Evolutionary conservation across 2,797 vertebrate species (phyloP).

Genomic region (Enteromius anoplus): DNA sequence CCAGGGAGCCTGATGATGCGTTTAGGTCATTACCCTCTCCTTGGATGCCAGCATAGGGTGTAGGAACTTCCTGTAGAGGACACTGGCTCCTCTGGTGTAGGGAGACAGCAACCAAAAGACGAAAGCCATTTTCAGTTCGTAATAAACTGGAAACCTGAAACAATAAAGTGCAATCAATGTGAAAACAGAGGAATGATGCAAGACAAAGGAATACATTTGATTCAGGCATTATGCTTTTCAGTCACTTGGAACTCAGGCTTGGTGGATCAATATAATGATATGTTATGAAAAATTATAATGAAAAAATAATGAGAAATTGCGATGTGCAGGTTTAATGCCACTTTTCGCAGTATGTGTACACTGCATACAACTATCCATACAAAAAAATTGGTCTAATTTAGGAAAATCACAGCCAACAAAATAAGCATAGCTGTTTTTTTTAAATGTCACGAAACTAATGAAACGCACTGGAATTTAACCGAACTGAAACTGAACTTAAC

Average conservation of each 20-base stretch:
- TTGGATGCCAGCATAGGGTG: constrained; percentile 86
- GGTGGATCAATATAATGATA: neutral
- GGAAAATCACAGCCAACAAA: neutral
- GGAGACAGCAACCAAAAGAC: constrained; percentile 87
- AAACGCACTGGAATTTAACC: constrained; percentile 16
- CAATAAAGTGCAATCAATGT: neutral
- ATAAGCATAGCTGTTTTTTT: neutral
- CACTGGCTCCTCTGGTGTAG: constrained; percentile 86
- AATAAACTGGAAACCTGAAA: constrained; percentile 86
- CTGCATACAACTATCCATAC: neutral
- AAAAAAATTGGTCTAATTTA: constrained; percentile 4
- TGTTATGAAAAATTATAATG: too few relatives aligned
- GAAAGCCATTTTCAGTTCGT: constrained; percentile 87
- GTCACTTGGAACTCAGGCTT: neutral
- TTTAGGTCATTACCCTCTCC: constrained; percentile 77
- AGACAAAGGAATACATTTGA: neutral
- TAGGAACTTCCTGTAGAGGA: constrained; percentile 87
- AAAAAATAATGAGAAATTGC: neutral
- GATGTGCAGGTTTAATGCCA: neutral
- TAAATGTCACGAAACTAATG: constrained; percentile 29
- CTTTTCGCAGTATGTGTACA: neutral
- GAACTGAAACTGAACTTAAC: constrained; percentile 39
- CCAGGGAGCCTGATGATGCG: constrained; percentile 7
- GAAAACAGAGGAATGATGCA: neutral
- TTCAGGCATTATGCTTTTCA: neutral